Evolutionary conservation across 1,140 invertebrate species (phyloP), one percentile per base, ranked within the genome.

Genomic region (Adoxophyes honmai): DNA sequence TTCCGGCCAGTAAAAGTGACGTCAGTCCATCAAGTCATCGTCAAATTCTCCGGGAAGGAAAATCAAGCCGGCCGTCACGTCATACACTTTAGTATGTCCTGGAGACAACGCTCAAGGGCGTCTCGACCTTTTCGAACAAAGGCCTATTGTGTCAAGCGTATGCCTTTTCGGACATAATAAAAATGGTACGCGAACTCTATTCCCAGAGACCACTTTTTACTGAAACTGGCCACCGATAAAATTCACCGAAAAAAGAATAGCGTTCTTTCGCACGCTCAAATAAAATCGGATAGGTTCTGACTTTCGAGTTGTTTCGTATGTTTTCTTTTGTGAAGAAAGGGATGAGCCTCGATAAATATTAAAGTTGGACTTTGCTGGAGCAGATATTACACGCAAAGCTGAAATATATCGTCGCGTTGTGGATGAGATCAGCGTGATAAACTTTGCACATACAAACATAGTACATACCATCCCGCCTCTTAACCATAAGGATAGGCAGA

Each of bases 101-200:
- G 21, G 6, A 28, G 21, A 6, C 21, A 28, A 6, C 21, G 21
- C n/a, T 48, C 42, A n/a, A 28, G n/a, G 18, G 21, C 6, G 21
- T 9, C 42, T 1, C 18, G 16, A 48, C 42, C 16, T 18, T 11
- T 21, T 8, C 4, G 36, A 38, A 44, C 39, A 44, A 44, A 18
- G 39, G 15, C 21, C 10, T 44, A 10, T 44, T 21, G 21, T 28
- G 42, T 48, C 18, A 33, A 48, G 42, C 11, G 18, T 9, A 4
- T 5, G 11, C 15, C 42, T 33, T 48, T 48, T 48, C 21, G 21
- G 42, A 13, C 18, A 10, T 33, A 13, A 48, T 48, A 44, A 39
- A 44, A 10, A n/a, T 28, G 16, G 39, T 44, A 44, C 39, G 16
- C 16, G 39, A n/a, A 18, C 15, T 44, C 39, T 44, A 44, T 44